Conservation (phyloP, 2,797 vertebrate genomes). For the Cetoscarus ocellatus region DNA sequence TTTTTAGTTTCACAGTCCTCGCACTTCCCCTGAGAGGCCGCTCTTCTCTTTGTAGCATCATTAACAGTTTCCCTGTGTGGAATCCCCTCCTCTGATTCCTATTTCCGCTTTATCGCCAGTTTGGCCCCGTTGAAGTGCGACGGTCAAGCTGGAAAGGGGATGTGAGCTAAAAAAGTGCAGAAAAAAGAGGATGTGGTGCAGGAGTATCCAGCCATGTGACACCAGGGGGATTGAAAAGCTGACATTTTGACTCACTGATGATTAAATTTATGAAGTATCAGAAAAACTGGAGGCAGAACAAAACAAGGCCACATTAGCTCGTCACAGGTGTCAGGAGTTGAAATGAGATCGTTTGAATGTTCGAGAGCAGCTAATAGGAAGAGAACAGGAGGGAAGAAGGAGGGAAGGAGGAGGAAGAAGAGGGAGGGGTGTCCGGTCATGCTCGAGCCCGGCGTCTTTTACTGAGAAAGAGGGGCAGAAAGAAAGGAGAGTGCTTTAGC, state of each 20-base stretch:
- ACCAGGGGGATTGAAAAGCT: conserved; percentile 30
- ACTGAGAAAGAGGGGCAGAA: conserved; percentile 80
- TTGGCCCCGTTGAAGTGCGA: conserved; percentile 58
- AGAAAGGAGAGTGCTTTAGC: conserved; percentile 65
- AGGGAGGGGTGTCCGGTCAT: conserved; percentile 76
- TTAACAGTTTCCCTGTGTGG: conserved; percentile 63
- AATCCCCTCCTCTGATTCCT: conserved; percentile 71
- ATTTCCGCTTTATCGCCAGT: conserved; percentile 71
- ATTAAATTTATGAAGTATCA: neutral
- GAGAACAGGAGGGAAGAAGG: conserved; percentile 43
- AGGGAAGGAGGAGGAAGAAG: conserved; percentile 52
- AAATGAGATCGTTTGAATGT: conserved; percentile 87
- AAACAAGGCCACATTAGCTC: conserved; percentile 84
- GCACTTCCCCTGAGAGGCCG: conserved; percentile 58
- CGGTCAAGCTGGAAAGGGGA: conserved; percentile 78
- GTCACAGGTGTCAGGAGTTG: conserved; percentile 88
- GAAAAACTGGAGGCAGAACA: conserved; percentile 72
- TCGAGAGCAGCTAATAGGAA: conserved; percentile 59
- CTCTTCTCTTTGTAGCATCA: conserved; percentile 61
- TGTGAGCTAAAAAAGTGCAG: conserved; percentile 66
- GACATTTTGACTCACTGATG: conserved; percentile 39
- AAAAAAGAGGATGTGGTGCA: conserved; percentile 80
- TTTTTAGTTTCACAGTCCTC: conserved; percentile 61
- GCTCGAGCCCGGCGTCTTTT: conserved; percentile 84
- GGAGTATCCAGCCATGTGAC: conserved; percentile 60